phyloP scores from a whole-genome alignment of 2,888 invertebrate species.

The Campopleginae sp. region DNA sequence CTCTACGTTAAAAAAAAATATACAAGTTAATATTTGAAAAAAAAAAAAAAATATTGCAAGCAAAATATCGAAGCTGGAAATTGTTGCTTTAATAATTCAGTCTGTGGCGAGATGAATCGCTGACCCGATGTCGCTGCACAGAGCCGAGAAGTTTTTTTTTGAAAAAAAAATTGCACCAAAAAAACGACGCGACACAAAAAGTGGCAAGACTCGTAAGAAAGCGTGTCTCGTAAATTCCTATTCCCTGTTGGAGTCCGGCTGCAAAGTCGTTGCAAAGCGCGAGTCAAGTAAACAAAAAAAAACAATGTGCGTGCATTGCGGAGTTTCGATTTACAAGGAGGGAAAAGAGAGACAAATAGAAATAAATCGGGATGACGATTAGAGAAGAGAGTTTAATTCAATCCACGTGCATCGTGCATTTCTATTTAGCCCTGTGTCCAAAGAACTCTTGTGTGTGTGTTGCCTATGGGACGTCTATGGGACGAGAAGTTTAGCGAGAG shows the following conservation, averaged over 20 bases:
- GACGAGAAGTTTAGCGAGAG: conserved; percentile 48
- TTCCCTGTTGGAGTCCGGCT: neutral
- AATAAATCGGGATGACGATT: conserved; percentile 70
- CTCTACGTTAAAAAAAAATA: no score
- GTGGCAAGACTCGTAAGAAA: neutral
- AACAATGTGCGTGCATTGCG: neutral
- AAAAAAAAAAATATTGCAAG: no score
- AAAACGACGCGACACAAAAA: neutral
- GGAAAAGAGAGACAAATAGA: conserved; percentile 3
- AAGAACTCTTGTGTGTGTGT: neutral
- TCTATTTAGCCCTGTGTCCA: conserved; percentile 14
- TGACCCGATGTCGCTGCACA: neutral
- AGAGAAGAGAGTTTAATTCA: conserved; percentile 72
- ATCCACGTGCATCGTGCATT: conserved; percentile 64
- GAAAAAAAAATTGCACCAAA: neutral
- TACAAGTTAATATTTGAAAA: no score
- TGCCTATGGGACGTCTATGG: conserved; percentile 16
- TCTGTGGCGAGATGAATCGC: no score
- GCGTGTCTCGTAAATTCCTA: neutral
- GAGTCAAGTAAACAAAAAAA: conserved; percentile 8
- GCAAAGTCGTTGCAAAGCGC: conserved; percentile 2
- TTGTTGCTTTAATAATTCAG: no score
- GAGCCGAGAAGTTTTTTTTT: neutral
- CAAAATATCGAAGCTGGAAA: no score
- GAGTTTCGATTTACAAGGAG: conserved; percentile 31